Evolutionary conservation across 2,888 invertebrate species (phyloP).

Genomic region (Pyrochroa serraticornis): DNA sequence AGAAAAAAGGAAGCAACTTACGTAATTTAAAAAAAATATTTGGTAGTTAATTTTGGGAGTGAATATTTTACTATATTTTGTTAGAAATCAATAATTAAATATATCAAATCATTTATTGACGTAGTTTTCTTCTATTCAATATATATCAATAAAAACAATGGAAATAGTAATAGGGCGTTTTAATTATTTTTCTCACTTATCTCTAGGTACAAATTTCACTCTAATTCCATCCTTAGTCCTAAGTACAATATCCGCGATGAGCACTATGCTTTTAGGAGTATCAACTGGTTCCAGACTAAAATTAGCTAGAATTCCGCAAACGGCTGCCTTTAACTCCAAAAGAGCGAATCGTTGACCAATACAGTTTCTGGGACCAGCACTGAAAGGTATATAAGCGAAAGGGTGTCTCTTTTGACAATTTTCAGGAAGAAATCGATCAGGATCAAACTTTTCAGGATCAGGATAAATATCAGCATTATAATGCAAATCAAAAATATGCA

Average conservation of each 20-base stretch:
- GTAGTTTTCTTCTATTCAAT: no score
- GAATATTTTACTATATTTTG: no score
- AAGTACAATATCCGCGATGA: conserved; percentile 60
- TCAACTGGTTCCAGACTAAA: conserved; percentile 61
- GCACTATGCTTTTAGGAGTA: conserved; percentile 54
- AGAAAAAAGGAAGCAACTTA: no score
- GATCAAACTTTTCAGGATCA: conserved; percentile 56
- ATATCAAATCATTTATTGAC: no score
- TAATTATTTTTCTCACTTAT: no score
- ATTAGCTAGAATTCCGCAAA: conserved; percentile 62
- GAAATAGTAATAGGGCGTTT: no score
- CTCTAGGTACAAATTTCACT: conserved; percentile 42
- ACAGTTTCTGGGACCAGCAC: conserved; percentile 55
- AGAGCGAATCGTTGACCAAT: conserved; percentile 38
- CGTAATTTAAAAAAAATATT: no score
- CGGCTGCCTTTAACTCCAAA: conserved; percentile 55
- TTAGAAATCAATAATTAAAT: no score
- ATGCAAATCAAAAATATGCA: conserved; percentile 61
- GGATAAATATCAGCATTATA: conserved; percentile 57
- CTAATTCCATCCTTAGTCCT: conserved; percentile 57
- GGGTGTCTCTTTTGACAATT: conserved; percentile 53
- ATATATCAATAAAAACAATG: no score
- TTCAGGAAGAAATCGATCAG: conserved; percentile 54
- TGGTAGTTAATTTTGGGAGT: no score
- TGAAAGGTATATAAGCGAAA: conserved; percentile 54